These are phyloP conservation scores for Chironomus tentans DNA, from an alignment of 2,888 invertebrate genomes.

Conservation along the genomic window DNA sequence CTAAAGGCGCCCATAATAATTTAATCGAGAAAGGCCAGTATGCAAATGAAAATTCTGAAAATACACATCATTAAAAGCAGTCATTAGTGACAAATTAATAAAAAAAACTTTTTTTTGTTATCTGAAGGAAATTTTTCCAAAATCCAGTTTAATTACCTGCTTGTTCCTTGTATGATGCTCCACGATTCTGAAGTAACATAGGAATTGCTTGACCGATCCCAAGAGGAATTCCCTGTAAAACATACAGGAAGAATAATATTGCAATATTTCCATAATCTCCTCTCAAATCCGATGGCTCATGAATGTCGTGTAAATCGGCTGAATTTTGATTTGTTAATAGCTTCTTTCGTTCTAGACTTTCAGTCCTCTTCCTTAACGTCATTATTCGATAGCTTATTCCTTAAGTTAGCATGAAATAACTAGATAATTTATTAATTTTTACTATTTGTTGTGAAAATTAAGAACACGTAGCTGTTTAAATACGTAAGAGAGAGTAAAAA, in stretches of 20 bases:
- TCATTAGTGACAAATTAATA: neutral
- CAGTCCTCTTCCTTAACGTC: neutral
- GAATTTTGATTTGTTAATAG: neutral
- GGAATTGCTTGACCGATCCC: conserved; percentile 84
- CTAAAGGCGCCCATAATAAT: conserved; percentile 95
- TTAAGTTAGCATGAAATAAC: too few species aligned
- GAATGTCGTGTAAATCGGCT: neutral
- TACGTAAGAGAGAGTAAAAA: too few species aligned
- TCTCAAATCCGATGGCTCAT: conserved; percentile 43
- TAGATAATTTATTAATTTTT: too few species aligned
- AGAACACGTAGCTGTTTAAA: too few species aligned
- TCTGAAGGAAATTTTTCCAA: too few species aligned
- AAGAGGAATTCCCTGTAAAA: conserved; percentile 81
- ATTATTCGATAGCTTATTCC: neutral
- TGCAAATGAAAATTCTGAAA: conserved; percentile 48
- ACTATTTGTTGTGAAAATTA: too few species aligned
- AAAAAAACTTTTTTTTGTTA: neutral
- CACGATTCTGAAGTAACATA: conserved; percentile 86
- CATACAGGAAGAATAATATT: conserved; percentile 82
- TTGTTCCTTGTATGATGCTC: conserved; percentile 91
- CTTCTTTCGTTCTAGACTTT: neutral
- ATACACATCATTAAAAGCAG: neutral
- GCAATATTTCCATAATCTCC: conserved; percentile 76
- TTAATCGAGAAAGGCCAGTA: conserved; percentile 62
- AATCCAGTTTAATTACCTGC: conserved; percentile 35